Evolutionary conservation across 1,140 invertebrate species (phyloP).

Genomic region (Thaumetopoea pityocampa): DNA sequence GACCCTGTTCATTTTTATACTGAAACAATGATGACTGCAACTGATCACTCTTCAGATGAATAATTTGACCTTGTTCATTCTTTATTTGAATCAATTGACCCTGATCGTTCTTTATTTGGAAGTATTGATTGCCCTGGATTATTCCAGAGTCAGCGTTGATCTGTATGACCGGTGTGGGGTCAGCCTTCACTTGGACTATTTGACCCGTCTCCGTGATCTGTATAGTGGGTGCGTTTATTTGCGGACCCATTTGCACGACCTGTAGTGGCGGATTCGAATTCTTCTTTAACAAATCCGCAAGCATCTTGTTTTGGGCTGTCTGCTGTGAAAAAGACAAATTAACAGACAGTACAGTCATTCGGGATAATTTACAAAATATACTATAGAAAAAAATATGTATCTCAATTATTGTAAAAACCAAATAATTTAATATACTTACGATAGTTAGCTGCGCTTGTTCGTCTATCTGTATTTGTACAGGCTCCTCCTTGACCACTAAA

Average conservation of each 20-base stretch:
- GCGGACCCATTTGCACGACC: constrained; percentile 62
- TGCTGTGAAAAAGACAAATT: constrained; percentile 42
- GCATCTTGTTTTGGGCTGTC: constrained; percentile 71
- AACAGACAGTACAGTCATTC: too few species aligned
- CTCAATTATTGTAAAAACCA: too few species aligned
- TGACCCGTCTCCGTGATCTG: constrained; percentile 69
- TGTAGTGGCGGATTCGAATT: constrained; percentile 69
- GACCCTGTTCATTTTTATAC: constrained; percentile 51
- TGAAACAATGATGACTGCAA: constrained; percentile 42
- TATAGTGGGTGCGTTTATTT: constrained; percentile 62
- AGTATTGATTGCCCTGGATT: constrained; percentile 39
- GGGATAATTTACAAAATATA: too few species aligned
- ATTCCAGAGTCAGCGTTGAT: constrained; percentile 38
- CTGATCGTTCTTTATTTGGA: constrained; percentile 66
- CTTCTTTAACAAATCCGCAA: constrained; percentile 70
- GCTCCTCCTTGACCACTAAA: constrained; percentile 52
- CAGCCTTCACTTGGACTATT: constrained; percentile 63
- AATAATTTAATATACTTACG: constrained; percentile 35
- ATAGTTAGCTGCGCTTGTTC: constrained; percentile 59
- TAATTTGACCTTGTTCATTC: constrained; percentile 64
- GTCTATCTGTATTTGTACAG: constrained; percentile 62
- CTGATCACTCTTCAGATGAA: constrained; percentile 62
- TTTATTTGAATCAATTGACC: constrained; percentile 64
- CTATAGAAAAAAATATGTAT: too few species aligned
- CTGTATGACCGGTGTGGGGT: constrained; percentile 51